phyloP scores from a whole-genome alignment of 2,888 invertebrate genomes.

The Cataglyphis livida region DNA sequence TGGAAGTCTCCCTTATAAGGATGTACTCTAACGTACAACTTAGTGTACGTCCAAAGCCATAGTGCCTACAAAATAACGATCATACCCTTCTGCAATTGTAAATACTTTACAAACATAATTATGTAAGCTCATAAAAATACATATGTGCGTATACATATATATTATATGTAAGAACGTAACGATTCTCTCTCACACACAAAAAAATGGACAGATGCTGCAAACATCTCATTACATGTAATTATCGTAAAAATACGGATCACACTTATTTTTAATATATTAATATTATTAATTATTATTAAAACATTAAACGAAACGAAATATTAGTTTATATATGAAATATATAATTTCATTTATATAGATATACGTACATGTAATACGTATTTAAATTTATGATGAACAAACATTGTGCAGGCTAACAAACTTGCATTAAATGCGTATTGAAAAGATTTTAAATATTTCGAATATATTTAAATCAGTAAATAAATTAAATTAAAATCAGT shows the following conservation, averaged over 20 bases:
- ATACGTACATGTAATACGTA: slow-evolving; percentile 69
- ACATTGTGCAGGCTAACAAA: slow-evolving; percentile 74
- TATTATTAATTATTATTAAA: slow-evolving; percentile 71
- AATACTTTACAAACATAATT: slow-evolving; percentile 82
- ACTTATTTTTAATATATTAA: slow-evolving; percentile 81
- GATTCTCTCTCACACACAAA: slow-evolving; percentile 10
- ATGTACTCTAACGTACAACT: slow-evolving; percentile 85
- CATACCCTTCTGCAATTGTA: slow-evolving; percentile 84
- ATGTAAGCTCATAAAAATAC: slow-evolving; percentile 57
- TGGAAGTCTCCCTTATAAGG: slow-evolving; percentile 81
- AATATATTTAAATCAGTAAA: neutral
- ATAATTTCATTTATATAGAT: slow-evolving; percentile 78
- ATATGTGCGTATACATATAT: slow-evolving; percentile 58
- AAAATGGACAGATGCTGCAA: slow-evolving; percentile 72
- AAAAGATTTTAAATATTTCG: neutral
- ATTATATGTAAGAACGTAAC: slow-evolving; percentile 35
- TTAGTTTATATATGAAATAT: slow-evolving; percentile 76
- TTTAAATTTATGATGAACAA: slow-evolving; percentile 70
- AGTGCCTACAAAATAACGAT: slow-evolving; percentile 85
- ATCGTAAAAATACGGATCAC: slow-evolving; percentile 80
- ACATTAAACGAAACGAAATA: slow-evolving; percentile 77
- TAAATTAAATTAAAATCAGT: neutral
- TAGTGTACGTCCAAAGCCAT: slow-evolving; percentile 86
- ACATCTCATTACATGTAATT: slow-evolving; percentile 77
- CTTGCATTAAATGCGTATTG: slow-evolving; percentile 24